These are phyloP conservation scores for Eurois occulta DNA, from an alignment of 2,888 invertebrate species.

Conservation along the genomic window DNA sequence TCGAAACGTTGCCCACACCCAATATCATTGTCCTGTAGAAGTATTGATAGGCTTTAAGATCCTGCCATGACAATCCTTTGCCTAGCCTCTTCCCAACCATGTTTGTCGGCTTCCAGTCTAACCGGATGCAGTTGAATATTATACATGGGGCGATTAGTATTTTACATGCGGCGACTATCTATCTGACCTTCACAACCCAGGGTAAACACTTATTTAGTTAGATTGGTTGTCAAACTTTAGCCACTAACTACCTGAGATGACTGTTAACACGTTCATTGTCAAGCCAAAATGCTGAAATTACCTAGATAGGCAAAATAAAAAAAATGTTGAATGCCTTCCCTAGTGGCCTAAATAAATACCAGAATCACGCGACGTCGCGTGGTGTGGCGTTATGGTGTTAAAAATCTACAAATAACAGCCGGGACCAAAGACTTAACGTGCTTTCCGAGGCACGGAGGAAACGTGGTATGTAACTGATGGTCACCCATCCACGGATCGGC, in stretches of 20 bases:
- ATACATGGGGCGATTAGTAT: too few species aligned
- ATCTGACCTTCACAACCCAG: too few species aligned
- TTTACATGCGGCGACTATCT: background rate
- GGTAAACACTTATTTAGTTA: too few species aligned
- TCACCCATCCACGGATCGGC: background rate
- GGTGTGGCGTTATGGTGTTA: too few species aligned
- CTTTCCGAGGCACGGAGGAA: background rate
- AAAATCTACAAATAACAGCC: background rate
- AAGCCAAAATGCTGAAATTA: too few species aligned
- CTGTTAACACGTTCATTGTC: too few species aligned
- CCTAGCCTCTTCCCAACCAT: too few species aligned
- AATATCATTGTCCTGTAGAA: background rate
- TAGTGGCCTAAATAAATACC: too few species aligned
- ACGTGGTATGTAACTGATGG: background rate
- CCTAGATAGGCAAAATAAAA: too few species aligned
- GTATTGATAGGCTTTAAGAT: background rate
- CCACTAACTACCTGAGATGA: background rate
- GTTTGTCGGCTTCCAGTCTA: background rate
- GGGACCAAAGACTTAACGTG: background rate
- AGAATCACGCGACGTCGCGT: too few species aligned
- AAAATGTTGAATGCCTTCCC: too few species aligned
- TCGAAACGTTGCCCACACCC: background rate
- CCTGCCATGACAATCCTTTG: background rate
- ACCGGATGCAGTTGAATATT: background rate
- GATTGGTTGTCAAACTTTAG: background rate